Evolutionary conservation across 2,113 vertebrate species (phyloP).

Genomic region (Thalassarche chlororhynchos): DNA sequence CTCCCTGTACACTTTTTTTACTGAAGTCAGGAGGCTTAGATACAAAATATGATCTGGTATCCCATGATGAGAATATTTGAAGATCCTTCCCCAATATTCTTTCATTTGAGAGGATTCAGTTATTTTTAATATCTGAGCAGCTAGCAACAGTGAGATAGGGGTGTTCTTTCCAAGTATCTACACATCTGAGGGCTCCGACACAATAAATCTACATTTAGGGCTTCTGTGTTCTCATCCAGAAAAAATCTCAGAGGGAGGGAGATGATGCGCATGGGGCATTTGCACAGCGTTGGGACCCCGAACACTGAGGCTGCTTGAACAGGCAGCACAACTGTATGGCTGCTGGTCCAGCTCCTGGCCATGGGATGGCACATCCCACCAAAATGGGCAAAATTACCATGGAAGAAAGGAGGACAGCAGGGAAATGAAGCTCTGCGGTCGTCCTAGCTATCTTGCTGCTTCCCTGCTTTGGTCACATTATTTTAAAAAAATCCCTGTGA

Average conservation of each 20-base stretch:
- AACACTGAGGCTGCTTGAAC: neutral
- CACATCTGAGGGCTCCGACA: neutral
- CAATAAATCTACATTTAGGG: neutral
- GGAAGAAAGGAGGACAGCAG: neutral
- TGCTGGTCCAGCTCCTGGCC: neutral
- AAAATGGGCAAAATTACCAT: neutral
- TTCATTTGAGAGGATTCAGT: neutral
- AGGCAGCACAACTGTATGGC: neutral
- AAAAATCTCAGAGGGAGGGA: neutral
- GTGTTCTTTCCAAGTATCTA: neutral
- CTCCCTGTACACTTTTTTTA: neutral
- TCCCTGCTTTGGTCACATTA: neutral
- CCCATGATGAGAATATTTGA: neutral
- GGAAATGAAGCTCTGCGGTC: neutral
- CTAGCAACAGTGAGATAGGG: neutral
- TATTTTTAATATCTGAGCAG: neutral
- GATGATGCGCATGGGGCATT: neutral
- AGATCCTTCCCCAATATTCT: neutral
- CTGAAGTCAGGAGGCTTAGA: neutral
- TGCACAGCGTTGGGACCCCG: fast-evolving
- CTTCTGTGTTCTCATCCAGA: neutral
- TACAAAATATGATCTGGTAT: neutral
- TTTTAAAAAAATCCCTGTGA: neutral
- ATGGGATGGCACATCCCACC: neutral
- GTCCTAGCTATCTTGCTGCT: neutral